Base-by-base conservation (phyloP, 1,140 invertebrate species). In the Coptotermes formosanus region DNA sequence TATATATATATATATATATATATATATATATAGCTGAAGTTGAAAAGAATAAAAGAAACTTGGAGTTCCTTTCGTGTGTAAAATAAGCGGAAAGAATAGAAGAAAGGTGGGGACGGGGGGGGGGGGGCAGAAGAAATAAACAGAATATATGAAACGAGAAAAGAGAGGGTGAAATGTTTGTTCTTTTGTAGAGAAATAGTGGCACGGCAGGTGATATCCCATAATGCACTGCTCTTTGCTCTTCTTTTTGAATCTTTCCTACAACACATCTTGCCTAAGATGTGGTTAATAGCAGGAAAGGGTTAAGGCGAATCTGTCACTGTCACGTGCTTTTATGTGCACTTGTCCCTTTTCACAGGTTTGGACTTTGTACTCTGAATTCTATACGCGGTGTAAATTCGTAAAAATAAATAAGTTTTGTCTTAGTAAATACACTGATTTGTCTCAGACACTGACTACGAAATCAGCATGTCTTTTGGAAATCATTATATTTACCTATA, bases 241-340 rank as follows among this genome's bases (percentile, higher is more conserved):
- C 12, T 14, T 64, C 12, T 21, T 64, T 64, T 64, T 64, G 59
- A 64, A 64, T 64, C 59, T 8, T 19, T 64, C 59, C 16, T 8
- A 64, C 59, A 64, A 64, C 59, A 64, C 59, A 19, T 64, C 82
- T 88, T 90, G 7, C 25, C 59, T 64, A 19, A 64, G 21, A 64
- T 21, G 8, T 23, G 4, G 21, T 64, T 19, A 64, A 64, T 64
- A 64, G 1, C 21, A 64, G 59, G 48, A 48, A 48, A 48, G 48
- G 48, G 48, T 1, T 7, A 48, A 16, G 48, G 9, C 9, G 48
- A 48, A 48, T 7, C 0, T 48, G 48, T 48, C 48, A 3, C 9
- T 48, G 2, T 1, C 48, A 48, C 48, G 9, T 48, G 48, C 16
- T 1, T 48, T 48, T 16, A 16, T 48, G 48, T 0, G 0, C 48